phyloP scores from a whole-genome alignment of 2,888 invertebrate species.

The Idaea aversata region DNA sequence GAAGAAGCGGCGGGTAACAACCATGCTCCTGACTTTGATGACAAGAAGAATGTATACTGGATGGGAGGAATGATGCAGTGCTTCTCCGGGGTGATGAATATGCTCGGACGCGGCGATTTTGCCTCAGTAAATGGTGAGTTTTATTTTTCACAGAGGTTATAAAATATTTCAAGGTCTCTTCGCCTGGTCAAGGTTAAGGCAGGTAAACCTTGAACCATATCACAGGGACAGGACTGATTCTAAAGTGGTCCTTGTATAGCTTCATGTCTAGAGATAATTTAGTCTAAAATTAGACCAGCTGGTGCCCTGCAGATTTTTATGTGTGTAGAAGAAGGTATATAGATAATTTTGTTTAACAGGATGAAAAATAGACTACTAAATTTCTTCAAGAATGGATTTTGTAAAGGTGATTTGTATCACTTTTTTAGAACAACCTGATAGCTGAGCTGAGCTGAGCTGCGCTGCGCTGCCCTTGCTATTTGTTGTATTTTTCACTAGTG shows the following conservation, averaged over 20 bases:
- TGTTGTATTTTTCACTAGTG: too few species aligned
- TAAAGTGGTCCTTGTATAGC: neutral
- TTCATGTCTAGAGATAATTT: neutral
- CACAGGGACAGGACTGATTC: neutral
- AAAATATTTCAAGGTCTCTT: neutral
- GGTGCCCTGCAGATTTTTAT: too few species aligned
- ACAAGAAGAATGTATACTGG: neutral
- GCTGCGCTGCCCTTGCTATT: too few species aligned
- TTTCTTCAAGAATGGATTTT: too few species aligned
- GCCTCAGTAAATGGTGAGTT: neutral
- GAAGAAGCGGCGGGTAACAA: neutral
- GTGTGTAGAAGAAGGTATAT: too few species aligned
- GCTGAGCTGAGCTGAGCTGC: too few species aligned
- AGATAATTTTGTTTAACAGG: too few species aligned
- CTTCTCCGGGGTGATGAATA: neutral
- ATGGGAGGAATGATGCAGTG: slow-evolving; percentile 2
- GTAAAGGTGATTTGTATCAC: too few species aligned
- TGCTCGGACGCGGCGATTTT: neutral
- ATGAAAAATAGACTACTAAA: too few species aligned
- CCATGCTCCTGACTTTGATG: neutral
- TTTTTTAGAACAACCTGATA: too few species aligned
- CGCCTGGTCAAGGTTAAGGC: neutral
- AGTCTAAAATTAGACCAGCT: too few species aligned
- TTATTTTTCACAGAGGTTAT: neutral
- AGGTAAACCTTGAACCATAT: neutral